phyloP scores from a whole-genome alignment of 2,797 vertebrate genomes.

The Simalia tracyae region DNA sequence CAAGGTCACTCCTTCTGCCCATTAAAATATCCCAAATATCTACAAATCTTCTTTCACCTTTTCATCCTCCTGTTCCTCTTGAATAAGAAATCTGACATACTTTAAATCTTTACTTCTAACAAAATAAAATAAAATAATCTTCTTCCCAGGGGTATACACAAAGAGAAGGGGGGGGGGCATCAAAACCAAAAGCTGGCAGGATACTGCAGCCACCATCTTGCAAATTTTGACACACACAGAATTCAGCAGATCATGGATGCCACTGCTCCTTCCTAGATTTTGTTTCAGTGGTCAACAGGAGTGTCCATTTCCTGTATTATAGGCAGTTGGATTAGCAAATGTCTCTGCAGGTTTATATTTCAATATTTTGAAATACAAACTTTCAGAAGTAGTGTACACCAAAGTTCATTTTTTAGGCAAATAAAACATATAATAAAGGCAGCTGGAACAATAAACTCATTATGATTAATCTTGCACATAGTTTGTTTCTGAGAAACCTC shows the following conservation, averaged over 20 bases:
- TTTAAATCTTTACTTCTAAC: neutral
- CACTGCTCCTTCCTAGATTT: neutral
- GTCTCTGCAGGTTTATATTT: neutral
- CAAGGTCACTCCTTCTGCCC: neutral
- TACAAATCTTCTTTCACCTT: neutral
- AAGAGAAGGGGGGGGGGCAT: neutral
- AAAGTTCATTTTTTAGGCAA: neutral
- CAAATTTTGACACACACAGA: neutral
- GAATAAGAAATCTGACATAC: neutral
- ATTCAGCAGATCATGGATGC: neutral
- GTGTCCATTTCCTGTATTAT: neutral
- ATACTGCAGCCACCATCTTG: neutral
- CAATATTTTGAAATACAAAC: neutral
- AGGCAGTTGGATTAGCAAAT: neutral
- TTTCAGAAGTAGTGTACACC: neutral
- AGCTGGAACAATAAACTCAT: slow-evolving; percentile 4
- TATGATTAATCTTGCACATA: slow-evolving; percentile 11
- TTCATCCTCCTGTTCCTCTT: neutral
- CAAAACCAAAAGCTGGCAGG: neutral
- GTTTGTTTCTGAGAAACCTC: neutral
- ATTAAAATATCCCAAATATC: neutral
- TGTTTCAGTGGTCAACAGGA: neutral
- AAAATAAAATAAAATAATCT: neutral
- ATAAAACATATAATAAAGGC: slow-evolving; percentile 7
- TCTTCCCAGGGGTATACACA: neutral